phyloP scores from a whole-genome alignment of 1,140 invertebrate species.

The Magallana ariakensis region DNA sequence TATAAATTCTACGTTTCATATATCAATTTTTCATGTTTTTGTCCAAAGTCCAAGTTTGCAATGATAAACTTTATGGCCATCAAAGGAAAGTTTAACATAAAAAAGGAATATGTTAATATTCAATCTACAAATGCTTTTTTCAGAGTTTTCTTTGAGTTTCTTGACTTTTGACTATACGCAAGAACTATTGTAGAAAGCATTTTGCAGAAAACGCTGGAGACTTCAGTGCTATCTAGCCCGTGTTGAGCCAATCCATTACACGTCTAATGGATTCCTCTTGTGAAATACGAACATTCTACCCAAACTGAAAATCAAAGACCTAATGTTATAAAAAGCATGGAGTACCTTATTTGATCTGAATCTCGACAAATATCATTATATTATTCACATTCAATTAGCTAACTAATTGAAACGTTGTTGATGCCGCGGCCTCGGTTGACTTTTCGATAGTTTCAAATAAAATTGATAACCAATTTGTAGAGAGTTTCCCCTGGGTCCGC shows the following conservation, averaged over 20 bases:
- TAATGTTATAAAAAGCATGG: conserved; percentile 12
- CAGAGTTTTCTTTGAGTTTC: too few species aligned
- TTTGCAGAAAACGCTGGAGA: too few species aligned
- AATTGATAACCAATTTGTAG: conserved; percentile 35
- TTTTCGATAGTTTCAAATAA: conserved; percentile 39
- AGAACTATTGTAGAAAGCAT: too few species aligned
- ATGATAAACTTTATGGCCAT: too few species aligned
- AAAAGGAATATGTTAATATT: too few species aligned
- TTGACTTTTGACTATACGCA: too few species aligned
- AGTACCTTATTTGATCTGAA: conserved; percentile 28
- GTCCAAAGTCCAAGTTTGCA: too few species aligned
- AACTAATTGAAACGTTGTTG: conserved; percentile 31
- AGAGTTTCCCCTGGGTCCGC: neutral
- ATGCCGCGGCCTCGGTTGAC: conserved; percentile 18
- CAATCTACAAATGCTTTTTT: too few species aligned
- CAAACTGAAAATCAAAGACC: conserved; percentile 13
- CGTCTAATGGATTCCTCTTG: neutral
- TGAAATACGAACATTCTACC: conserved; percentile 16
- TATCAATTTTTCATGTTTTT: too few species aligned
- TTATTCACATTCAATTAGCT: conserved; percentile 38
- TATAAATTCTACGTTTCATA: too few species aligned
- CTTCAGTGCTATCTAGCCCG: neutral
- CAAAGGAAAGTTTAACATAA: too few species aligned
- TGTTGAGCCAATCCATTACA: neutral
- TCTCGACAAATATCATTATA: conserved; percentile 37